Evolutionary conservation across 2,797 vertebrate genomes (phyloP), one percentile per base, ranked within the genome.

Genomic region (Mallotus villosus): DNA sequence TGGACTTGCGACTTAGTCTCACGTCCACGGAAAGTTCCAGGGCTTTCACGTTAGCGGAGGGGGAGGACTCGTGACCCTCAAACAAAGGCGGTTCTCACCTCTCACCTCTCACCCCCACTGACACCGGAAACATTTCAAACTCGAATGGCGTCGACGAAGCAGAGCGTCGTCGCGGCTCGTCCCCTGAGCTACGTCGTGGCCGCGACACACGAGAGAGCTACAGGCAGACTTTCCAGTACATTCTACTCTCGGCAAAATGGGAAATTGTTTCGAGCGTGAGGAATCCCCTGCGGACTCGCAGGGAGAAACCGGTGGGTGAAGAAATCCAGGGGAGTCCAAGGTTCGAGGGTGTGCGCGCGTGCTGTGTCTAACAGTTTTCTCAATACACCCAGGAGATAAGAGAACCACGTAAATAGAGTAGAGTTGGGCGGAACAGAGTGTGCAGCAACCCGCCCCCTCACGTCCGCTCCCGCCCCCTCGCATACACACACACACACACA

Each of bases 91-190:
- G 16, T 55, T 17, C 51, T 55, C 51, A 32, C 16, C 8, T 62
- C 12, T 32, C 60, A 2, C 49, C 4, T 2, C 12, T 16, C 17
- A 14, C 17, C 17, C 49, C 9, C 41, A 46, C 41, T 46, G 12
- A 46, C 41, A 46, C 9, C 41, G 3, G 41, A 46, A 11, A 46
- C 41, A 46, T 46, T 12, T 46, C 2, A 8, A 46, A 46, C 51
- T 55, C 4, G 37, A 65, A 22, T 17, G n/a, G 21, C 49, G 63
- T 65, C 49, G 63, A 41, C 63, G 25, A 65, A 65, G 63, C 63
- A 65, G 4, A 24, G 14, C 6, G 63, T 25, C 21, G 24, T 65
- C 21, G 5, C 21, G 14, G 37, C 37, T 21, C 21, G 1, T 59
- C 22, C 57, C 19, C 21, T 24, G 9, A 2, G 21, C 57, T 59